These are phyloP conservation scores for Parambassis ranga DNA, from an alignment of 2,797 vertebrate species.

Conservation along the genomic window DNA sequence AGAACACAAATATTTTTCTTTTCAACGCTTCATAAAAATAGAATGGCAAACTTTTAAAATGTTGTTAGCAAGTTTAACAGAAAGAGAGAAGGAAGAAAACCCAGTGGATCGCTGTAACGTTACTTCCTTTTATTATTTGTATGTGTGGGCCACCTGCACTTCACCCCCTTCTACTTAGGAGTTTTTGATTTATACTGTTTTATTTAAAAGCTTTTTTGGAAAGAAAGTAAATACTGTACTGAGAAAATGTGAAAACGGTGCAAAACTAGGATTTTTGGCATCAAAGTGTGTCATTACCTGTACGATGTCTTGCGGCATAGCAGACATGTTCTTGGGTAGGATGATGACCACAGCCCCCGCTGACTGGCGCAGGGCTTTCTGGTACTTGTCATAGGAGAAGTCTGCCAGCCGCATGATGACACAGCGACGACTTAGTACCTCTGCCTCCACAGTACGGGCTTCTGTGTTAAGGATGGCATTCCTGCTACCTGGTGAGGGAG, in stretches of 20 bases:
- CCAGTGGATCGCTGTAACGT: no score
- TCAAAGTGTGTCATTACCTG: conserved; percentile 73
- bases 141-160: no score
- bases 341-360: conserved; percentile 97
- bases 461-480: conserved; percentile 96
- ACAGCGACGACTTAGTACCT: conserved; percentile 95
- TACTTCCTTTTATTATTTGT: no score
- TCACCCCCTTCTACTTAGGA: no score
- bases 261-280: neutral
- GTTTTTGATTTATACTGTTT: no score
- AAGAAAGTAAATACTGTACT: no score
- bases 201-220: no score
- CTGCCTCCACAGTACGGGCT: conserved; percentile 93
- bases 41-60: no score
- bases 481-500: conserved; percentile 84
- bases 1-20: no score
- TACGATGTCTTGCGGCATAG: conserved; percentile 94
- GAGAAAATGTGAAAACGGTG: neutral
- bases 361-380: conserved; percentile 94
- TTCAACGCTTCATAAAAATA: no score
- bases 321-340: conserved; percentile 91
- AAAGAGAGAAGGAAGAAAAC: no score
- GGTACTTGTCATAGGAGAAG: conserved; percentile 95
- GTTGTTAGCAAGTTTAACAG: no score
- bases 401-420: conserved; percentile 95